phyloP scores from a whole-genome alignment of 2,797 vertebrate species.

The Melanotaenia trifasciata region DNA sequence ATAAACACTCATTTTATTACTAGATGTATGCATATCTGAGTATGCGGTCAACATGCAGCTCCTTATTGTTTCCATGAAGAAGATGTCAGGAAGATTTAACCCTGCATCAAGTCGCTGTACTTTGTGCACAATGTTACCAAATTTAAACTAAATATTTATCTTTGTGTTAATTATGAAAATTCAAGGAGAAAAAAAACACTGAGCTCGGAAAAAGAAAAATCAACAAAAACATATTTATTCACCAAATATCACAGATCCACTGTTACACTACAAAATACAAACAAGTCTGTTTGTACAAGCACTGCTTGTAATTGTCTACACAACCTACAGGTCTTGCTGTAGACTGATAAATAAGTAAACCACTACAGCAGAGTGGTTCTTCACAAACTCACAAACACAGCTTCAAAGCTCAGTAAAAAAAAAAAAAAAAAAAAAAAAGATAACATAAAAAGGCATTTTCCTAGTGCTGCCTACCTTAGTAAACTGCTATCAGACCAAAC shows the following conservation, averaged over 20 bases:
- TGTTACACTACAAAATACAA: constrained; percentile 70
- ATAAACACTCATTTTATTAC: constrained; percentile 18
- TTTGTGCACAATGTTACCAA: too few relatives aligned
- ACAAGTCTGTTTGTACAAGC: constrained; percentile 62
- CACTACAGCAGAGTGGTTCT: constrained; percentile 35
- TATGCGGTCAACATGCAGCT: constrained; percentile 45
- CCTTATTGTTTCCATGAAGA: constrained; percentile 5
- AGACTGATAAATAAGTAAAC: constrained; percentile 41
- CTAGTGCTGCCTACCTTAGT: constrained; percentile 10
- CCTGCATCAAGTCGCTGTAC: not conserved
- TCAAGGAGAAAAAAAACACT: fast-evolving
- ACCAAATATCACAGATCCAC: constrained; percentile 65
- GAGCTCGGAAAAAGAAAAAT: not conserved
- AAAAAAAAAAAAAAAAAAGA: constrained; percentile 49
- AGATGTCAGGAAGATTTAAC: constrained; percentile 5
- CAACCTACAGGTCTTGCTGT: constrained; percentile 34
- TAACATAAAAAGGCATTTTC: constrained; percentile 49
- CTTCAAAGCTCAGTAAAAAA: constrained; percentile 37
- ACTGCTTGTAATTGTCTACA: constrained; percentile 61
- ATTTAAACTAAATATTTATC: not conserved
- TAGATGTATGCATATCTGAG: constrained; percentile 17
- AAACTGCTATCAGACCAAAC: not conserved
- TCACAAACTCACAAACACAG: constrained; percentile 53
- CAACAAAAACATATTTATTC: constrained; percentile 70
- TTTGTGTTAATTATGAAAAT: not conserved